Evolutionary conservation across 2,797 vertebrate species (phyloP), one percentile per base, ranked within the genome.

Genomic region (Rhynchonycteris naso): DNA sequence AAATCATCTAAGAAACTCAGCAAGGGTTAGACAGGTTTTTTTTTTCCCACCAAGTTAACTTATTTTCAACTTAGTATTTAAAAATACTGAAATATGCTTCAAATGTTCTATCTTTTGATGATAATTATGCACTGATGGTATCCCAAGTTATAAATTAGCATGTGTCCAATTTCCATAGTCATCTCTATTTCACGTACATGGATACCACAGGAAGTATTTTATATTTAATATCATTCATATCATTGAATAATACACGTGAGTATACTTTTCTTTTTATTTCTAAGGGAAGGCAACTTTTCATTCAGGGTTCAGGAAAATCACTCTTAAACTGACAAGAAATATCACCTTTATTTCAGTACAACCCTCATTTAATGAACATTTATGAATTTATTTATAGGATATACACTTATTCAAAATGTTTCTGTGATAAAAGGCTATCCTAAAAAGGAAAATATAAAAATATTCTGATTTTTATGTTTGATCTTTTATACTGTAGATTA

Each of bases 341-440:
- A 38, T 47, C 59, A 88, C 10, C 47, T 79, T 69, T 54, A 75
- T 65, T 80, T 96, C 72, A 80, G 56, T 84, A 85, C 71, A 88
- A 84, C 26, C 28, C 82, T 80, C 63, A 59, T n/a, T 72, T 83
- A 30, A 76, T 43, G 68, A 30, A 69, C n/a, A 82, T 30, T 15
- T 50, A 59, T 38, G 54, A 59, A 80, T 50, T 66, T 93, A 22
- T 56, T 75, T 28, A 86, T 16, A 75, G 15, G 4, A 74, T 52
- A 90, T 24, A 22, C 4, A 79, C 79, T 71, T 87, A 30, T 5
- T 54, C 58, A 47, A 94, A 80, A 30, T 87, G 26, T 75, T 87
- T 87, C 35, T 52, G 15, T 87, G 30, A 63, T 9, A 82, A 61
- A 24, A 89, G 24, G 18, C 43, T n/a, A 35, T 87, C n/a, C 28